phyloP scores from a whole-genome alignment of 2,113 vertebrate genomes.

The Misgurnus mizolepis region DNA sequence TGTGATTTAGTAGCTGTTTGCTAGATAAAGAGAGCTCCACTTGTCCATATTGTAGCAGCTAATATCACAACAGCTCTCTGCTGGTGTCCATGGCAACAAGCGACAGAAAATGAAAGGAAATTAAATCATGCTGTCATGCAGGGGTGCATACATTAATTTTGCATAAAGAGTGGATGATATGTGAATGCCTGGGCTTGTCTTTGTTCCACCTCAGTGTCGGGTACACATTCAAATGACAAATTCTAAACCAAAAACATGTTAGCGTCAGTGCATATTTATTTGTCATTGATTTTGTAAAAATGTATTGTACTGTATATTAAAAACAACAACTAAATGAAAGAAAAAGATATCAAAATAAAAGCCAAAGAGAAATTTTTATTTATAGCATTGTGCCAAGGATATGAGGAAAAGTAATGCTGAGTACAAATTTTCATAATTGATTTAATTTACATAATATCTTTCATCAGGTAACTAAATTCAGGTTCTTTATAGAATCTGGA shows the following conservation, averaged over 20 bases:
- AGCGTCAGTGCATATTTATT: too few species aligned
- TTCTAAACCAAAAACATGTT: not conserved
- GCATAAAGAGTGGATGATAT: constrained; percentile 59
- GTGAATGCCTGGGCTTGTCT: constrained; percentile 32
- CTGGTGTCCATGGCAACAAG: constrained; percentile 69
- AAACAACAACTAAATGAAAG: too few species aligned
- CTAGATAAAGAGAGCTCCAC: constrained; percentile 47
- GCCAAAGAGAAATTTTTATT: too few species aligned
- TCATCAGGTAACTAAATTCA: not conserved
- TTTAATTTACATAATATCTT: not conserved
- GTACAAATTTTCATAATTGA: not conserved
- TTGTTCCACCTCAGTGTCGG: constrained; percentile 38
- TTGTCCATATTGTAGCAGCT: constrained; percentile 70
- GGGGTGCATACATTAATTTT: constrained; percentile 70
- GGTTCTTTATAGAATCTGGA: not conserved
- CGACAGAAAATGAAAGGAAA: constrained; percentile 54
- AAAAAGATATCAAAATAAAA: not conserved
- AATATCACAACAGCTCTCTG: constrained; percentile 68
- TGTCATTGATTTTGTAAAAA: too few species aligned
- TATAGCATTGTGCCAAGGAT: too few species aligned
- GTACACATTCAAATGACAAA: constrained; percentile 23
- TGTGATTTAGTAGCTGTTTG: constrained; percentile 47
- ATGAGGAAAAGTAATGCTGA: not conserved
- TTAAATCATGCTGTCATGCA: constrained; percentile 57
- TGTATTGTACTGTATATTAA: not conserved